These are phyloP conservation scores for Cryptocheilus praepositus DNA, from an alignment of 2,888 invertebrate genomes.

Conservation along the genomic window DNA sequence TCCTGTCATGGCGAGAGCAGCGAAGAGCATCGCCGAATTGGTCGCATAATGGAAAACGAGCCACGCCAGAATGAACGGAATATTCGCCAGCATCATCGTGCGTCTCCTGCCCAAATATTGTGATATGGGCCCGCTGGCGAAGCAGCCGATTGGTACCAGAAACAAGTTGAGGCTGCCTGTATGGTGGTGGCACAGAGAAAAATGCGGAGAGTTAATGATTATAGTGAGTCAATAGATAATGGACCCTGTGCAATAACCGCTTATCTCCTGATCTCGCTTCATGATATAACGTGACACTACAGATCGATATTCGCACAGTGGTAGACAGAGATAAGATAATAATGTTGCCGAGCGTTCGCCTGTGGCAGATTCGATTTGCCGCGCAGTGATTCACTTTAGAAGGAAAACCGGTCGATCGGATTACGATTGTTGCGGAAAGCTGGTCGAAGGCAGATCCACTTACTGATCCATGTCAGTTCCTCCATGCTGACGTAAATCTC, in stretches of 20 bases:
- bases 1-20: slow-evolving; percentile 84
- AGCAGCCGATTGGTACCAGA: slow-evolving; percentile 87
- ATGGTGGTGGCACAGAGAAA: slow-evolving; percentile 36
- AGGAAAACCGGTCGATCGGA: too few species aligned
- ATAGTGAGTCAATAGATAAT: background rate
- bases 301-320: too few species aligned
- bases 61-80: slow-evolving; percentile 86
- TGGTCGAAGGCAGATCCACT: slow-evolving; percentile 28
- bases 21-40: slow-evolving; percentile 80
- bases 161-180: slow-evolving; percentile 88
- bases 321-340: too few species aligned
- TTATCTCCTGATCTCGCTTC: too few species aligned
- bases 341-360: too few species aligned
- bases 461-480: slow-evolving; percentile 71
- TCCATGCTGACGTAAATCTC: slow-evolving; percentile 68
- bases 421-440: too few species aligned
- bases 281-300: too few species aligned
- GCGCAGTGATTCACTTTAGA: too few species aligned
- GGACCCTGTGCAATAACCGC: too few species aligned
- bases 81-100: slow-evolving; percentile 79
- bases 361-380: too few species aligned
- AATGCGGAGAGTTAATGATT: background rate
- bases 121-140: slow-evolving; percentile 84
- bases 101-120: slow-evolving; percentile 83
- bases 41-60: slow-evolving; percentile 82